Base-by-base conservation (phyloP, 2,113 vertebrate species). In the Xiphophorus hellerii region DNA sequence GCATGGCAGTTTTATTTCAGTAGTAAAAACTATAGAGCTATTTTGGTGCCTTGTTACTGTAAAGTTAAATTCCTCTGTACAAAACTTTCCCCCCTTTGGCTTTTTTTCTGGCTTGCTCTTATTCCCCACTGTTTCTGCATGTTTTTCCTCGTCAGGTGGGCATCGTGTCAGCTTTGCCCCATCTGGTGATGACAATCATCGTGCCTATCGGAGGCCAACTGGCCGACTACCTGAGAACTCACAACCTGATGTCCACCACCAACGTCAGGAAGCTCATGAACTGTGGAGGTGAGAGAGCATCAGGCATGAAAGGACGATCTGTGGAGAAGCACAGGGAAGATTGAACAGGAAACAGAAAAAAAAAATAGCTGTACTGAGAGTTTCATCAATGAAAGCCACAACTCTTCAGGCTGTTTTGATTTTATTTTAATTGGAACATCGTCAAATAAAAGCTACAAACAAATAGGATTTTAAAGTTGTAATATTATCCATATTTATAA, bases 231-330 rank as follows among this genome's bases (percentile, higher is more conserved):
- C 92, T 98, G 73, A 87, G 96, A 60, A 93, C 88, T 25, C 95
- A 94, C 81, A 95, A 95, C 39, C 92, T 98, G 86, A 98, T 98
- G 97, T 90, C 95, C 88, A 98, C 97, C 80, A 97, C 97, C 60
- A 98, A 98, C 4, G 97, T 98, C 86, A 94, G 97, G 87, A 98
- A 98, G 84, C 79, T 98, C 83, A 98, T 98, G 97, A 98, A 98
- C 92, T 98, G 97, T 27, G 97, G 97, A 87, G 97, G 97, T 98
- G 72, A 92, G 39, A 4, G 92, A 27, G 66, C 58, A 64, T 69
- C 61, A 62, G 29, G 64, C 1, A 28, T 22, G 25, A 54, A 22
- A 66, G 30, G 27, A 66, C 31, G 39, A 58, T 25, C 5, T n/a
- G 63, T 17, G n/a, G 4, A 66, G 29, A 30, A 22, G 33, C 4